Base-by-base conservation (phyloP, 2,888 invertebrate species). In the Agrochola litura region DNA sequence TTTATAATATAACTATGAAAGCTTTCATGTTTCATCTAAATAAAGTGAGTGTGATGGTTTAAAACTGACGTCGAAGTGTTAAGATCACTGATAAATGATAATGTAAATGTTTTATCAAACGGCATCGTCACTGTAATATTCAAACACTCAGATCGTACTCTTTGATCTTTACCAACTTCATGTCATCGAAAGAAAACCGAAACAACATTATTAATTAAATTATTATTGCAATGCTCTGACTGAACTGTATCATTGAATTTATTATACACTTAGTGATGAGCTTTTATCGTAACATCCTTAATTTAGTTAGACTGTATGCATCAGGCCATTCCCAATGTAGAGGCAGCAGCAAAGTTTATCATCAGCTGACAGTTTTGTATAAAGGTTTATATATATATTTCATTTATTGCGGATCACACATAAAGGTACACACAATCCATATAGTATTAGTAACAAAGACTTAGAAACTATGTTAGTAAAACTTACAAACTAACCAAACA, bases 201-300 rank as follows among this genome's bases (percentile, higher is more conserved):
- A 78, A 58, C 66, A 82, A 66, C 37, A 56, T n/a, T 54, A 63
- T 43, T 56, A 52, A 64, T 68, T 52, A 66, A 46, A 68, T 82
- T 68, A 70, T 83, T 70, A 78, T 66, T 70, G n/a, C 10, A 78
- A 77, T 52, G 65, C 56, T 37, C 63, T 52, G 68, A 56, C 52
- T 68, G 68, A 25, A 67, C 49, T 61, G 56, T 67, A 67, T 67
- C 61, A 71, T 83, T 78, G 52, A 83, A 83, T 81, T 81, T 67
- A 83, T 83, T 58, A 77, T 63, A 71, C 83, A 81, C 70, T 81
- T 71, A 77, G 69, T 63, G 66, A 46, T 83, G 79, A 81, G 83
- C 79, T 81, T 83, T 83, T 58, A 78, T 71, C 79, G 56, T 66
- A 63, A 81, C 70, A 70, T 77, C 69, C 56, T 66, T 78, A 66